Base-by-base conservation (phyloP, 2,797 vertebrate genomes). In the Taeniopygia guttata region DNA sequence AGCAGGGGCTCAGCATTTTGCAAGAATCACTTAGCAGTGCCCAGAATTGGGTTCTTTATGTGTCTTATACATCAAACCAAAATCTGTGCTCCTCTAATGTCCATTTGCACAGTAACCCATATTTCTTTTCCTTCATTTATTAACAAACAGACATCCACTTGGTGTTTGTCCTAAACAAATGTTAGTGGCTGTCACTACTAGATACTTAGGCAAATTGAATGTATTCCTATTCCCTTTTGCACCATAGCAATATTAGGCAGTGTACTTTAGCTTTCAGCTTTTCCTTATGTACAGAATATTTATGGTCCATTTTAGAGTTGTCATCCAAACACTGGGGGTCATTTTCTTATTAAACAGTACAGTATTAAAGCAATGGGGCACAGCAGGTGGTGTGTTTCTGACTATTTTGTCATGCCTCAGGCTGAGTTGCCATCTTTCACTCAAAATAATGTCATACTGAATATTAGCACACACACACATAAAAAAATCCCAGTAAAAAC, bases 151-250 rank as follows among this genome's bases (percentile, higher is more conserved):
- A 90, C 84, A 92, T 91, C 54, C 34, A 87, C 70, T 96, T 84
- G 75, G 43, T 94, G 66, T 77, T 96, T 73, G 81, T 91, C 84
- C 87, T 93, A 93, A 92, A 95, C 92, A 95, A 95, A 96, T 91
- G 92, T 92, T 94, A 91, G 91, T 91, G 49, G 67, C 93, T 97
- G 93, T 94, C 96, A 96, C 89, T 93, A 78, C 52, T 60, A 94
- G 87, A 95, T 96, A 94, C 95, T 97, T 93, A 95, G 80, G 94
- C 67, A 95, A 96, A 97, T 95, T 94, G 95, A 93, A 96, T 95
- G 68, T 80, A 88, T 97, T 95, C 67, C 67, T 90, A 88, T 90
- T 94, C 93, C 85, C 87, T 94, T 95, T 91, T 89, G 85, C 63
- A 88, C 91, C 46, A 64, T 49, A 87, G 83, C 74, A 88, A 79